Conservation (phyloP, 2,888 invertebrate species). For the Matsumyia berberina region DNA sequence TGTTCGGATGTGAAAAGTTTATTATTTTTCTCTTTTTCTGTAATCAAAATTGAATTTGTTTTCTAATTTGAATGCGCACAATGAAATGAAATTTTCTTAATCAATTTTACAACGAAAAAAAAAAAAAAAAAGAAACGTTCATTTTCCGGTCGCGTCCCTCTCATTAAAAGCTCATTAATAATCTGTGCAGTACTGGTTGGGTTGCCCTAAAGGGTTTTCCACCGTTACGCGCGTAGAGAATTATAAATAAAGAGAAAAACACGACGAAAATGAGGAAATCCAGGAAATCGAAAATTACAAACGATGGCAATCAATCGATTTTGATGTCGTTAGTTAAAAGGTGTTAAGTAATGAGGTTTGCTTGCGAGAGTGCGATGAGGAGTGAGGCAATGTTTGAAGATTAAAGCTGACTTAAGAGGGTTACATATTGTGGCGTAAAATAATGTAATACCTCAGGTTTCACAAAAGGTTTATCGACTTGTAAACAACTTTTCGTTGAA, state of each 20-base stretch:
- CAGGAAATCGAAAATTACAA: constrained; percentile 22
- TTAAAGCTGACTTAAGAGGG: constrained; percentile 8
- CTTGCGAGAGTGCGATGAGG: background rate
- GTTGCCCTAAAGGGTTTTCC: constrained; percentile 69
- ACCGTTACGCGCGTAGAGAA: constrained; percentile 67
- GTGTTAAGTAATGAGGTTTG: constrained; percentile 56
- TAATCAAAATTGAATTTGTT: constrained; percentile 44
- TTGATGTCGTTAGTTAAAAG: constrained; percentile 26
- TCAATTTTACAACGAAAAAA: constrained; percentile 30
- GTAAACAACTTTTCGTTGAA: no score
- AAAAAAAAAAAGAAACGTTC: constrained; percentile 4
- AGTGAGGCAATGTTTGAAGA: background rate
- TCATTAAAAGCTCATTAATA: constrained; percentile 72
- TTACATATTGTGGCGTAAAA: background rate
- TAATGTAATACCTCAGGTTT: no score
- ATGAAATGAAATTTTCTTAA: constrained; percentile 35
- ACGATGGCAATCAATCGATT: constrained; percentile 50
- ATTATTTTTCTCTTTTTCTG: constrained; percentile 2
- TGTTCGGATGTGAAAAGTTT: constrained; percentile 42
- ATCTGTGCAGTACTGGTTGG: constrained; percentile 32
- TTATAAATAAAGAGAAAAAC: constrained; percentile 42
- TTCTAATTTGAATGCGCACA: constrained; percentile 45
- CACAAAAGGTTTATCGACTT: no score
- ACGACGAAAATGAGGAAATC: constrained; percentile 32
- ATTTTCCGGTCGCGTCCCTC: constrained; percentile 2